Evolutionary conservation across 2,797 vertebrate species (phyloP), one percentile per base, ranked within the genome.

Genomic region (Onychomys torridus): DNA sequence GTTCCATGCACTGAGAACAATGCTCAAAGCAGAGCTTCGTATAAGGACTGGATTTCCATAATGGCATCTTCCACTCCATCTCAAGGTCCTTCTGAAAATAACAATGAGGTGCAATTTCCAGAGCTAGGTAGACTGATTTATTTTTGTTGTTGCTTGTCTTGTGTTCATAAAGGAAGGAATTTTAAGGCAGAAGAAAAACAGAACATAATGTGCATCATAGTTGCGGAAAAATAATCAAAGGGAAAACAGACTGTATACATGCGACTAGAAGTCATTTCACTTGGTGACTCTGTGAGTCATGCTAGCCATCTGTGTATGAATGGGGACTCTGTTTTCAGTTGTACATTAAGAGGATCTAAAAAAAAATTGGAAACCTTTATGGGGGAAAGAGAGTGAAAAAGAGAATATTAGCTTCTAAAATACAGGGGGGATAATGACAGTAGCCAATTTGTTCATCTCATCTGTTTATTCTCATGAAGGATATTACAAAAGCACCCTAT

Each of bases 341-440:
- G 73, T 79, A 90, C 69, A 89, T 91, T 67, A 90, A 96, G n/a
- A 95, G 89, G 76, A 95, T 73, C 90, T 90, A 81, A 89, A 89
- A 96, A n/a, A 97, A 89, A 96, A 93, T 93, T 16, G 73, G 93
- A 87, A 90, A 96, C 76, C 63, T 97, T 91, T 93, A 95, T 91
- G 83, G 6, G 81, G 63, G 3, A 90, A 63, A 37, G 13, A 93
- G 89, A 75, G 61, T 96, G 32, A 96, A 97, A 97, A 97, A 16
- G 32, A 91, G 61, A 97, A 96, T 96, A 83, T 96, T 95, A 93
- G 96, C 93, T 85, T 98, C 93, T 97, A 97, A 98, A 98, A 87
- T 93, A n/a, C 0, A 75, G 81, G 88, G 55, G 43, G 98, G 73
- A 94, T 95, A 95, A 97, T 97, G 77, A 94, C 0, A 65, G 85